Evolutionary conservation across 2,888 invertebrate genomes (phyloP).

Genomic region (Drosophila mulleri): DNA sequence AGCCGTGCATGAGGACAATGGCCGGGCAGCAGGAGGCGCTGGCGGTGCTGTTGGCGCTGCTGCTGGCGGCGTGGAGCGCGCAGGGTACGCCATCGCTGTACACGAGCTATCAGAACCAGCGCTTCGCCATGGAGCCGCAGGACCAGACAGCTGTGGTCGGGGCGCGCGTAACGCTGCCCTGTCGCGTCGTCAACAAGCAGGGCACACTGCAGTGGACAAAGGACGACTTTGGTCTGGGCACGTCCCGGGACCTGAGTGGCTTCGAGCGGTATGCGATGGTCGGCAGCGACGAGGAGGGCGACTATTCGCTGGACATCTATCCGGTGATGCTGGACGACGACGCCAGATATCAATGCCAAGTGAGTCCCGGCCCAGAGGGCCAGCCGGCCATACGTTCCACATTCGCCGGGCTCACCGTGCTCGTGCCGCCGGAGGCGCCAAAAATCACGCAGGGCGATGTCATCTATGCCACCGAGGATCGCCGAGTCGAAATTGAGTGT

Average conservation of each 20-base stretch:
- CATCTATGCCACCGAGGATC: constrained; percentile 94
- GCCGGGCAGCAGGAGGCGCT: constrained; percentile 19
- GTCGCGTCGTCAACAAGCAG: constrained; percentile 94
- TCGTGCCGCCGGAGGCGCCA: constrained; percentile 96
- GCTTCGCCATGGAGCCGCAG: constrained; percentile 96
- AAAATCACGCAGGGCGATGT: constrained; percentile 94
- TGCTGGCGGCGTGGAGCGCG: constrained; percentile 4
- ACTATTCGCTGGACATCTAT: constrained; percentile 95
- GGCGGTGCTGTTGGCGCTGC: constrained; percentile 9
- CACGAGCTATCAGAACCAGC: constrained; percentile 87
- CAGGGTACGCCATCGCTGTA: constrained; percentile 62
- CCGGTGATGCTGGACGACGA: constrained; percentile 96
- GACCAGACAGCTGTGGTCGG: constrained; percentile 96
- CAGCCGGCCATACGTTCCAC: constrained; percentile 93
- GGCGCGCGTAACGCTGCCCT: constrained; percentile 94
- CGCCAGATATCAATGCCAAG: constrained; percentile 97
- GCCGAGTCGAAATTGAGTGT: constrained; percentile 95
- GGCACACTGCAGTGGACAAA: constrained; percentile 98
- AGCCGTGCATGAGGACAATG: constrained; percentile 37
- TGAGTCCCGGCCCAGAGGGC: constrained; percentile 91
- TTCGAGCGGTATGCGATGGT: constrained; percentile 98
- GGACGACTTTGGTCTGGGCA: constrained; percentile 97
- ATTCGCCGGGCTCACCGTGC: constrained; percentile 93
- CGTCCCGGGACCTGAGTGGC: constrained; percentile 94
- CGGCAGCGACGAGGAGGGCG: constrained; percentile 96